These are phyloP conservation scores for Eurois occulta DNA, from an alignment of 2,888 invertebrate genomes.

Conservation along the genomic window DNA sequence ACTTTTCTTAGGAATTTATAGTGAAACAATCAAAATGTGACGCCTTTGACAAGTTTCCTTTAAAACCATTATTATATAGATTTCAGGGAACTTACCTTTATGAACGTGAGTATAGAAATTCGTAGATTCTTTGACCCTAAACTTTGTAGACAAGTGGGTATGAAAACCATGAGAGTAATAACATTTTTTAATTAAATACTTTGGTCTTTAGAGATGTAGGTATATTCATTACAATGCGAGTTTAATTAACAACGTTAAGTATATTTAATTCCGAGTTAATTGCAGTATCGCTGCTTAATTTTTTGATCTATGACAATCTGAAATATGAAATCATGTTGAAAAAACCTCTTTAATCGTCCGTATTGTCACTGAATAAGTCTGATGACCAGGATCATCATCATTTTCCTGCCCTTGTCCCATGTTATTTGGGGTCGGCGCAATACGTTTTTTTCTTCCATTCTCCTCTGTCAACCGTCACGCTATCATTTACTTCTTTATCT, in stretches of 20 bases:
- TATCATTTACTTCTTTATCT: too few relatives aligned
- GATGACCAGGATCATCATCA: background rate
- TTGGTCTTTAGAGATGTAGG: background rate
- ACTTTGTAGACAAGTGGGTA: slow-evolving; percentile 26
- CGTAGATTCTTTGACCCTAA: slow-evolving; percentile 10
- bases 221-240: background rate
- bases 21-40: slow-evolving; percentile 3
- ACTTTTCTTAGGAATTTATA: slow-evolving; percentile 7
- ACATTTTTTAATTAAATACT: slow-evolving; percentile 1
- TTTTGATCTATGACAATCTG: background rate
- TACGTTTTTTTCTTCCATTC: too few relatives aligned
- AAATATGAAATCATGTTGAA: background rate
- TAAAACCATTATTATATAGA: background rate
- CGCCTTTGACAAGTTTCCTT: slow-evolving; percentile 12
- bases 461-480: too few relatives aligned
- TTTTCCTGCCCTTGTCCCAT: background rate
- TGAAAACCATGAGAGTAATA: background rate
- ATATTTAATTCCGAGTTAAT: background rate
- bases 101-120: background rate
- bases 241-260: background rate
- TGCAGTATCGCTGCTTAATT: background rate
- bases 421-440: background rate
- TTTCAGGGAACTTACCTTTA: background rate
- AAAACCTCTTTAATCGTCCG: background rate
- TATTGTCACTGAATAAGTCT: background rate